phyloP scores from a whole-genome alignment of 2,888 invertebrate species.

The Eilema depressum region DNA sequence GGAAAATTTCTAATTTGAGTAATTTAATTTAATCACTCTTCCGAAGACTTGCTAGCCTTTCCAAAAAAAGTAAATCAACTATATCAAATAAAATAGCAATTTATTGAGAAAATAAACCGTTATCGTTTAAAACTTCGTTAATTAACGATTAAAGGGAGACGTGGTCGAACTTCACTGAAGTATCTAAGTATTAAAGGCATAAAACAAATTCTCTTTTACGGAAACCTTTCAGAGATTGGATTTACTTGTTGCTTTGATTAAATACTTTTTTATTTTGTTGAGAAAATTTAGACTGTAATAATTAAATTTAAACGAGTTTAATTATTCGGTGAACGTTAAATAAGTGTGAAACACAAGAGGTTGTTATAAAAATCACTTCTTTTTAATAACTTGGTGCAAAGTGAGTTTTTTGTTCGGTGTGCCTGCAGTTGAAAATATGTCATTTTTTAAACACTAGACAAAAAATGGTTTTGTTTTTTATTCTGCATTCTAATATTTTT shows the following conservation, averaged over 20 bases:
- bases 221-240: constrained; percentile 16
- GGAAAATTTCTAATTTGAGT: not conserved
- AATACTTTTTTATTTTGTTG: constrained; percentile 15
- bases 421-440: not conserved
- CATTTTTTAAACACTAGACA: too few species aligned
- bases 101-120: constrained; percentile 30
- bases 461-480: too few species aligned
- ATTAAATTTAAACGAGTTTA: constrained; percentile 4
- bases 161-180: constrained; percentile 39
- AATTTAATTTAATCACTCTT: not conserved
- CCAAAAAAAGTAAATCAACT: constrained; percentile 28
- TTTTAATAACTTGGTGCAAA: not conserved
- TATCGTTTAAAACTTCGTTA: constrained; percentile 48
- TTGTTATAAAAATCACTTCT: not conserved
- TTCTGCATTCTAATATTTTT: too few species aligned
- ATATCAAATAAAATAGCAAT: constrained; percentile 35
- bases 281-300: constrained; percentile 10
- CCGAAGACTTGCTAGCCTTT: not conserved
- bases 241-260: constrained; percentile 33
- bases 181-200: constrained; percentile 35
- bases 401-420: not conserved
- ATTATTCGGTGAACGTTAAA: not conserved
- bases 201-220: constrained; percentile 35
- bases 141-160: constrained; percentile 37
- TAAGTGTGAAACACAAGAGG: not conserved